Conservation (phyloP, 2,888 invertebrate species). For the Amiota minor region DNA sequence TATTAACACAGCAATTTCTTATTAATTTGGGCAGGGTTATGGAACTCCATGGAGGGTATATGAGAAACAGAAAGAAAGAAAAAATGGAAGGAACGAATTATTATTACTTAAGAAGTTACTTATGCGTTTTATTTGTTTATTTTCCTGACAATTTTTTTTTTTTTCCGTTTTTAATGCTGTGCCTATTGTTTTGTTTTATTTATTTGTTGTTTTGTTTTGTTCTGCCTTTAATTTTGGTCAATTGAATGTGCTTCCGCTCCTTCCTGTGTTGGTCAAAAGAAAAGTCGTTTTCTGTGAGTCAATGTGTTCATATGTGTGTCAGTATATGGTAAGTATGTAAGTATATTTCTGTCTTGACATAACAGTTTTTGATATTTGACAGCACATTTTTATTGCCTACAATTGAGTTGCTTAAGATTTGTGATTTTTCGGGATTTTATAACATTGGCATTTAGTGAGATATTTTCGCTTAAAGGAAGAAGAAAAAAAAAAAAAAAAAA, state of each 20-base stretch:
- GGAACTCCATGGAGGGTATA: too few relatives aligned
- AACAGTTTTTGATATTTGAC: slow-evolving; percentile 56
- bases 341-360: slow-evolving; percentile 49
- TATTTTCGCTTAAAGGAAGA: slow-evolving; percentile 43
- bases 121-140: slow-evolving; percentile 18
- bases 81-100: not conserved
- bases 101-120: not conserved
- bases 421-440: slow-evolving; percentile 16
- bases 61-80: too few relatives aligned
- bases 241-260: slow-evolving; percentile 23
- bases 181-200: slow-evolving; percentile 32
- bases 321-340: slow-evolving; percentile 13
- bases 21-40: slow-evolving; percentile 40
- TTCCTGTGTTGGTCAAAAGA: not conserved
- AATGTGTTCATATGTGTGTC: slow-evolving; percentile 6
- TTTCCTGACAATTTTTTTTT: slow-evolving; percentile 46
- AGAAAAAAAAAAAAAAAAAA: too few relatives aligned
- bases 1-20: slow-evolving; percentile 60
- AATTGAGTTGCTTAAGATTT: slow-evolving; percentile 26
- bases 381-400: slow-evolving; percentile 54
- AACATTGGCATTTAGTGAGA: slow-evolving; percentile 58
- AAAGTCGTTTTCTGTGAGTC: slow-evolving; percentile 35
- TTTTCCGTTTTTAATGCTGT: too few relatives aligned
- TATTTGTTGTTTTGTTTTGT: slow-evolving; percentile 27
- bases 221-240: slow-evolving; percentile 28